phyloP scores from a whole-genome alignment of 2,888 invertebrate genomes.

The Mythimna impura region DNA sequence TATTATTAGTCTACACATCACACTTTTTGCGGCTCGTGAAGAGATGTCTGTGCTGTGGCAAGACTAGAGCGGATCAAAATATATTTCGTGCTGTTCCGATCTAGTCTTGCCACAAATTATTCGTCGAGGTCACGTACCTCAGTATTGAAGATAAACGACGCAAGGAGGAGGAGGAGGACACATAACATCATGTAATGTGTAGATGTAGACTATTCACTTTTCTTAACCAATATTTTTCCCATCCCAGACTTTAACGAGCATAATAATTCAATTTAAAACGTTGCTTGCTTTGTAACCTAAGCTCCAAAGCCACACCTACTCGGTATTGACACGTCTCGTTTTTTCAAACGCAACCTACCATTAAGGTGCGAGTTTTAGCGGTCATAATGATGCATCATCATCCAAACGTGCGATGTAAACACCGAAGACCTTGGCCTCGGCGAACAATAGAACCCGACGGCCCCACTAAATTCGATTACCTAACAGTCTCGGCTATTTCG shows the following conservation, averaged over 20 bases:
- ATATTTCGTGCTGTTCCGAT: too few relatives aligned
- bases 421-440: conserved; percentile 86
- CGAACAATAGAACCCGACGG: conserved; percentile 85
- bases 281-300: conserved; percentile 25
- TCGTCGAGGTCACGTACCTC: too few relatives aligned
- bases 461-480: conserved; percentile 87
- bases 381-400: conserved; percentile 74
- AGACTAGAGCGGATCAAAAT: too few relatives aligned
- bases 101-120: too few relatives aligned
- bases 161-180: too few relatives aligned
- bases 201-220: conserved; percentile 11
- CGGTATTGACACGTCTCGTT: conserved; percentile 35
- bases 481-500: conserved; percentile 82
- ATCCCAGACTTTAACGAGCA: conserved; percentile 24
- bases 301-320: conserved; percentile 35
- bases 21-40: too few relatives aligned
- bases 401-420: conserved; percentile 83
- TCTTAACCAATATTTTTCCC: conserved; percentile 17
- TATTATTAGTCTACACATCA: neutral
- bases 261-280: conserved; percentile 29
- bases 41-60: too few relatives aligned
- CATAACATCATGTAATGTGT: neutral
- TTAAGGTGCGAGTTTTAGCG: conserved; percentile 69
- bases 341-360: conserved; percentile 44
- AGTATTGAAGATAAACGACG: too few relatives aligned